Base-by-base conservation (phyloP, 2,797 vertebrate genomes). In the Rhyacichthys aspro region DNA sequence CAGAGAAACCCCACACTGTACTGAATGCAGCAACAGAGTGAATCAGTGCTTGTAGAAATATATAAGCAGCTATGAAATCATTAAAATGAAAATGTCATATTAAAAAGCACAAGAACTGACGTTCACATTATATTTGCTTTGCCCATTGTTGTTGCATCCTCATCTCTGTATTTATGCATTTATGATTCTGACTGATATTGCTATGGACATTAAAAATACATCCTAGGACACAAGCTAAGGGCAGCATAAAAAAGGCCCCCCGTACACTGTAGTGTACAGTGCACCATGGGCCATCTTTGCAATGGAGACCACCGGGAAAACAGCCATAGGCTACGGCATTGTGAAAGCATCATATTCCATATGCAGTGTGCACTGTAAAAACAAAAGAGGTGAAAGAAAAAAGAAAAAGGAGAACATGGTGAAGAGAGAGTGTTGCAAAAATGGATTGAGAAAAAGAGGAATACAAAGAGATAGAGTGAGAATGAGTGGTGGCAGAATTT, bases 381-480 rank as follows among this genome's bases (percentile, higher is more conserved):
- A 43, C 8, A n/a, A 15, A 57, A 17, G 18, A 56, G 36, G 44
- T 16, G 23, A 37, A 61, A 36, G 36, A 37, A 37, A 37, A 37
- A 7, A 39, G 53, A 34, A 12, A 39, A n/a, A 18, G 12, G 47
- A 11, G 38, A 60, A 70, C n/a, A n/a, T n/a, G n/a, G n/a, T n/a
- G n/a, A 72, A 32, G 37, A 52, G 42, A 32, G 44, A 58, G 18
- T 41, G 14, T 50, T 53, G 50, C 14, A 70, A 58, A 70, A 66
- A 56, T 11, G 38, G 74, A 76, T 52, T 12, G 56, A 66, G 49
- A 53, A 55, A 67, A 45, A 68, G 79, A 84, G 69, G 55, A 59
- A 84, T 86, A 88, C 76, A 85, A 81, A 87, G 79, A 63, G 67
- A 74, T 62, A 38, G 71, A 72, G 19, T 41, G 65, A 45, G 69